Conservation (phyloP, 2,797 vertebrate genomes). For the Pteropus rufus region DNA sequence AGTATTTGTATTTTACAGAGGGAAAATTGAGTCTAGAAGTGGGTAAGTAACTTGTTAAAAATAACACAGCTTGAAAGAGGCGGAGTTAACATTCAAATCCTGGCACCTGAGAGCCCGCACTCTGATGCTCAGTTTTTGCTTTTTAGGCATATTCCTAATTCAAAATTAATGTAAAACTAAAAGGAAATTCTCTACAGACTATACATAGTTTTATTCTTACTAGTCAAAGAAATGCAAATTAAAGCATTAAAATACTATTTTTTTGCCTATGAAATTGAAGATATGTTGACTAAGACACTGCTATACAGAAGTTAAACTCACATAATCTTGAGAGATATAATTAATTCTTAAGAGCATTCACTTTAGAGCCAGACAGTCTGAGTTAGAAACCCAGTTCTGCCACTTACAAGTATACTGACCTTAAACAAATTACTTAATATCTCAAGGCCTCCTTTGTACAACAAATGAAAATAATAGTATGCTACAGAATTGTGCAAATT, state of each 20-base stretch:
- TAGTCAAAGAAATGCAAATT: background rate
- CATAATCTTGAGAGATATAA: background rate
- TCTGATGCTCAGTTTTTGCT: background rate
- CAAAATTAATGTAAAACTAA: background rate
- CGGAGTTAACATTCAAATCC: background rate
- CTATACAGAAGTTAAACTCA: background rate
- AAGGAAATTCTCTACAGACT: background rate
- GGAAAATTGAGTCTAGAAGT: background rate
- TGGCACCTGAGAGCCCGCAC: background rate
- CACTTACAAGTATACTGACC: conserved; percentile 20
- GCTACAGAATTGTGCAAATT: background rate
- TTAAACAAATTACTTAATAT: conserved; percentile 16
- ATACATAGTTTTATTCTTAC: background rate
- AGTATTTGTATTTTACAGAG: background rate
- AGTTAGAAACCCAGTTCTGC: background rate
- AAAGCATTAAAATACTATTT: background rate
- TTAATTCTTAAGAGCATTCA: conserved; percentile 23
- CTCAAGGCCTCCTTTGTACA: background rate
- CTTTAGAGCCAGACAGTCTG: background rate
- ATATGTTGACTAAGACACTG: background rate
- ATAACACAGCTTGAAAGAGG: background rate
- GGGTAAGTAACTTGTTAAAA: conserved; percentile 1
- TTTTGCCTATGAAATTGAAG: conserved; percentile 35
- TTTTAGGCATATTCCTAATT: background rate
- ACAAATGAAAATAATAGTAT: background rate